Evolutionary conservation across 1,140 invertebrate species (phyloP).

Genomic region (Andricus grossulariae): DNA sequence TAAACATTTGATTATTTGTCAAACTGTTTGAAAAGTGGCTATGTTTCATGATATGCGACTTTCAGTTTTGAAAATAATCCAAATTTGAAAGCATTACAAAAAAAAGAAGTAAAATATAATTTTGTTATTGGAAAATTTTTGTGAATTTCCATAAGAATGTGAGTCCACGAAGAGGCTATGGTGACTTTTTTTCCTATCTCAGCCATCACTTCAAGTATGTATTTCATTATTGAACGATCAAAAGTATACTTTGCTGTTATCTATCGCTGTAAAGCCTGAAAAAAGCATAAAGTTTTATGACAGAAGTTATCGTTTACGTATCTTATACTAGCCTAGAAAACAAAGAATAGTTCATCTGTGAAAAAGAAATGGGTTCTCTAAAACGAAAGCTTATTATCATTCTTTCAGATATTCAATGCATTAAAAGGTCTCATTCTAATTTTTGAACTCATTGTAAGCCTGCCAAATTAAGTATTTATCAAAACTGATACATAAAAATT

Average conservation of each 20-base stretch:
- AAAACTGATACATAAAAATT: too few relatives aligned
- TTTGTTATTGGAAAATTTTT: too few relatives aligned
- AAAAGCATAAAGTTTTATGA: slow-evolving; percentile 12
- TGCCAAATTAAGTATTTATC: too few relatives aligned
- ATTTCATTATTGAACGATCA: slow-evolving; percentile 1
- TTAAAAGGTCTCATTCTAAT: too few relatives aligned
- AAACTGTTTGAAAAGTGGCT: too few relatives aligned
- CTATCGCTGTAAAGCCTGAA: neutral
- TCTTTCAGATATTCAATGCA: too few relatives aligned
- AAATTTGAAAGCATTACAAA: too few relatives aligned
- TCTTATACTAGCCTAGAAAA: neutral
- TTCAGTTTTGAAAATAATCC: too few relatives aligned
- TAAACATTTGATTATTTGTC: too few relatives aligned
- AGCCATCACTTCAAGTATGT: neutral
- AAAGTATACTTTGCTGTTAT: neutral
- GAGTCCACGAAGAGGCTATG: neutral
- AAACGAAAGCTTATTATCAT: neutral
- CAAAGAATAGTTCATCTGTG: neutral
- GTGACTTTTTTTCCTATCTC: neutral
- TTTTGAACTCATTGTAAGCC: too few relatives aligned
- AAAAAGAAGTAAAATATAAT: too few relatives aligned
- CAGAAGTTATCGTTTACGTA: slow-evolving; percentile 13
- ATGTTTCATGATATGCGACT: neutral
- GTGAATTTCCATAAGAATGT: neutral
- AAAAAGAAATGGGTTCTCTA: neutral